phyloP scores from a whole-genome alignment of 1,140 invertebrate species.

The Phymorhynchus buccinoides region DNA sequence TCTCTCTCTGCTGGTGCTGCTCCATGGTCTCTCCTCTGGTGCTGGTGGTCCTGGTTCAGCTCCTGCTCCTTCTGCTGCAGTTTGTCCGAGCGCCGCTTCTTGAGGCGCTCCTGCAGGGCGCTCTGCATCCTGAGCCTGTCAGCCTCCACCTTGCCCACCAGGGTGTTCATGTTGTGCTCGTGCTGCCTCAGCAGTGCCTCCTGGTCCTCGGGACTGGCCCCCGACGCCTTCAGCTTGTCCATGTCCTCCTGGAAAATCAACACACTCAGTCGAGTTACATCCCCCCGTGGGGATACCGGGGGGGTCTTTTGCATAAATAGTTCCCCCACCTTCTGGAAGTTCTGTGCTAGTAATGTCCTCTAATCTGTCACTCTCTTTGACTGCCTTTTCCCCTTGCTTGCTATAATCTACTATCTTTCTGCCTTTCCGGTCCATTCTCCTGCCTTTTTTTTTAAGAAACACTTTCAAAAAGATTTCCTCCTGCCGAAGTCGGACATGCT shows the following conservation, averaged over 20 bases:
- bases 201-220: slow-evolving; percentile 66
- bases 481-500: too few species aligned
- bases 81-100: slow-evolving; percentile 63
- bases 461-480: too few species aligned
- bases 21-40: slow-evolving; percentile 64
- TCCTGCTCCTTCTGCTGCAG: slow-evolving; percentile 59
- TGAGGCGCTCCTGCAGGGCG: slow-evolving; percentile 65
- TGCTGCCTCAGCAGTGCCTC: slow-evolving; percentile 65
- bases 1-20: slow-evolving; percentile 63
- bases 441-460: too few species aligned
- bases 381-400: too few species aligned
- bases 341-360: too few species aligned
- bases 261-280: not conserved
- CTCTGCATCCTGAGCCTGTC: slow-evolving; percentile 69
- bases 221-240: slow-evolving; percentile 56
- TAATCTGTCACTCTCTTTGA: too few species aligned
- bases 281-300: too few species aligned
- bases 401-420: too few species aligned
- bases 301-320: too few species aligned
- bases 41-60: slow-evolving; percentile 56
- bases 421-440: too few species aligned
- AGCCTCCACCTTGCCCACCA: slow-evolving; percentile 68
- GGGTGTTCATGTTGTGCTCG: slow-evolving; percentile 61
- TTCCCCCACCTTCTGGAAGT: too few species aligned
- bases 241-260: slow-evolving; percentile 61